Conservation (phyloP, 2,797 vertebrate species). For the Sphaeramia orbicularis region DNA sequence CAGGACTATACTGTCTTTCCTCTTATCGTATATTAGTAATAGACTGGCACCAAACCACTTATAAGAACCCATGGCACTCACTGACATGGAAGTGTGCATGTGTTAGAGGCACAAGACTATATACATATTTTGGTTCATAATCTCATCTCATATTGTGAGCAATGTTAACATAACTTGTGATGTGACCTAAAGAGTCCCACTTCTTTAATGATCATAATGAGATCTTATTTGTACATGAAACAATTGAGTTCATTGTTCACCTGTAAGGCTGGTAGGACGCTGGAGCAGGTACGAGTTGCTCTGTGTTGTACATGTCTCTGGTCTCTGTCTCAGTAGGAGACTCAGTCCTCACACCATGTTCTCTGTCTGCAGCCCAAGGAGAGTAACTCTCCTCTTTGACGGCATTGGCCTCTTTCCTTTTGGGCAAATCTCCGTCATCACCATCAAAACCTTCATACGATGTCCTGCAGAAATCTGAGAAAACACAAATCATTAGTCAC, state of each 20-base stretch:
- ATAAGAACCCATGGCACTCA: too few relatives aligned
- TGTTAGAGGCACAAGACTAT: too few relatives aligned
- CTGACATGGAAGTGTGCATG: too few relatives aligned
- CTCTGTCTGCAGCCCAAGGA: conserved; percentile 85
- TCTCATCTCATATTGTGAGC: too few relatives aligned
- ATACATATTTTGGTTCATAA: too few relatives aligned
- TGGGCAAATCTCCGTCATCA: conserved; percentile 64
- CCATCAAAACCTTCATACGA: conserved; percentile 76
- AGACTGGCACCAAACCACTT: too few relatives aligned
- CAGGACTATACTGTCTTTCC: too few relatives aligned
- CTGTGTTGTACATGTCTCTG: conserved; percentile 83
- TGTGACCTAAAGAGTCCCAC: too few relatives aligned
- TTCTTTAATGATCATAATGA: too few relatives aligned
- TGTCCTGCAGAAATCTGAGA: conserved; percentile 75
- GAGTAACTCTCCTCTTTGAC: conserved; percentile 85
- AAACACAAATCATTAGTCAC: not conserved
- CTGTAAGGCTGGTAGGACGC: conserved; percentile 87
- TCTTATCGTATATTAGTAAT: too few relatives aligned
- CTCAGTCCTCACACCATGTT: conserved; percentile 68
- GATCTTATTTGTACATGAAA: too few relatives aligned
- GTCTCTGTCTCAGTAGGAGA: conserved; percentile 74
- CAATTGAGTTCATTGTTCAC: conserved; percentile 65
- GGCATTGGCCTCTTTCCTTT: conserved; percentile 64
- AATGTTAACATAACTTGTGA: too few relatives aligned
- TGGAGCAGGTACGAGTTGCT: conserved; percentile 87